phyloP scores from a whole-genome alignment of 1,140 invertebrate species.

The Pseudomyrmex dendroicus region DNA sequence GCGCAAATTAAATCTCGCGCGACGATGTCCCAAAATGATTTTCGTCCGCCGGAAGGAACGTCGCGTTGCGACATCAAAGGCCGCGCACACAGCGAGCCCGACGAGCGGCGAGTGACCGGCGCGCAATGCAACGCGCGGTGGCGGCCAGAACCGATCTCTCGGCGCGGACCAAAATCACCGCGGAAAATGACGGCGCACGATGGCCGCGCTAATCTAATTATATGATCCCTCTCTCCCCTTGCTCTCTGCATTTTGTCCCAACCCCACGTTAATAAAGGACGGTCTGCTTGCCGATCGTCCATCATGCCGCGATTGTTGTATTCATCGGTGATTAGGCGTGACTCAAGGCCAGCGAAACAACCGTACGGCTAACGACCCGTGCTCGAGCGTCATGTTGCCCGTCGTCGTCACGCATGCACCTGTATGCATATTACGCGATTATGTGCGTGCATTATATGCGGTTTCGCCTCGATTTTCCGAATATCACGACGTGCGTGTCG shows the following conservation, averaged over 20 bases:
- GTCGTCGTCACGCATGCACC: constrained; percentile 59
- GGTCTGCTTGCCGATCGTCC: constrained; percentile 72
- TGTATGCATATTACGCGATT: constrained; percentile 69
- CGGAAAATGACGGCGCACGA: constrained; percentile 68
- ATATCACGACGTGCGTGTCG: constrained; percentile 16
- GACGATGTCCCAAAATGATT: constrained; percentile 65
- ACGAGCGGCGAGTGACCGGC: neutral
- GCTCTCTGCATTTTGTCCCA: too few relatives aligned
- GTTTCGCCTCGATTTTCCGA: constrained; percentile 52
- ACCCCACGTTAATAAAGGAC: constrained; percentile 71
- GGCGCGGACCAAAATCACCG: constrained; percentile 61
- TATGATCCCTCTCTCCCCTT: constrained; percentile 42
- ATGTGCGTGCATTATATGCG: constrained; percentile 33
- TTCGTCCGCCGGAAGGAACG: constrained; percentile 62
- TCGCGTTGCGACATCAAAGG: constrained; percentile 67
- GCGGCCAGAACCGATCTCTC: constrained; percentile 36
- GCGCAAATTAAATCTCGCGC: constrained; percentile 65
- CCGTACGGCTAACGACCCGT: constrained; percentile 75
- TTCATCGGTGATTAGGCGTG: constrained; percentile 76
- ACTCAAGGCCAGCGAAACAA: constrained; percentile 73
- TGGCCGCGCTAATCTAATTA: constrained; percentile 71
- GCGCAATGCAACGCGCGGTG: neutral
- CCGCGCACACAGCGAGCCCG: constrained; percentile 14
- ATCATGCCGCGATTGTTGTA: constrained; percentile 76
- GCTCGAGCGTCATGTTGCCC: constrained; percentile 59